These are phyloP conservation scores for Drosophila pallidifrons DNA, from an alignment of 1,140 invertebrate genomes.

Conservation along the genomic window DNA sequence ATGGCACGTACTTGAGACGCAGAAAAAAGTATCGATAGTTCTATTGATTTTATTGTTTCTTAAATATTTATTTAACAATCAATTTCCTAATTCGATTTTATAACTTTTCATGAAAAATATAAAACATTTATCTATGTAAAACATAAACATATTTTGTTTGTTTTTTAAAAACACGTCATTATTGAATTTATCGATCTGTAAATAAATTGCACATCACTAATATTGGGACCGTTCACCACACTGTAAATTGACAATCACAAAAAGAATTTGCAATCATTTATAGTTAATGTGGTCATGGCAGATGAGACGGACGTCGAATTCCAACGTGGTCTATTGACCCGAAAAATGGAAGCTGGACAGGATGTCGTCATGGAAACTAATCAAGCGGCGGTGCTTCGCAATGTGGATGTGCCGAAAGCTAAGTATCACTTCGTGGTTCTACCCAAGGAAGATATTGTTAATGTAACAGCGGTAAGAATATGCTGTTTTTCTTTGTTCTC, in stretches of 20 bases:
- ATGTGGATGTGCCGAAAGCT: constrained; percentile 47
- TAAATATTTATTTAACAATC: too few species aligned
- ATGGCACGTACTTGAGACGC: not conserved
- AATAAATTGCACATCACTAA: not conserved
- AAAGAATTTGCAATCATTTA: not conserved
- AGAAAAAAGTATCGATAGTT: not conserved
- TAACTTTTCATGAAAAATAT: not conserved
- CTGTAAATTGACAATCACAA: not conserved
- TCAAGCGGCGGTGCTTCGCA: constrained; percentile 52
- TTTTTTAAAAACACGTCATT: not conserved
- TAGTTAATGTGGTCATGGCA: not conserved
- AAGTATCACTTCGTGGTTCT: constrained; percentile 59
- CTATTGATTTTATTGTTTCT: too few species aligned
- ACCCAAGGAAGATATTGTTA: constrained; percentile 48
- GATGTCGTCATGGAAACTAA: constrained; percentile 58
- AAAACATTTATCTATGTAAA: not conserved
- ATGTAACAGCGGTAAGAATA: constrained; percentile 51
- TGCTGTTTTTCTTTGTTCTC: not conserved
- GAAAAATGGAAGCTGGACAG: constrained; percentile 34
- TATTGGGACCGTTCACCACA: not conserved
- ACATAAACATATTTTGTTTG: not conserved
- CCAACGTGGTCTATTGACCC: constrained; percentile 25
- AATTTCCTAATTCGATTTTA: not conserved
- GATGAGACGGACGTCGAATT: not conserved
- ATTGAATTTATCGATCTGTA: not conserved